A percentile compares a stretch with the other conserved stretches of the same genome.
Conservation (phyloP, 1,140 invertebrate species). For the Wasmannia auropunctata region DNA sequence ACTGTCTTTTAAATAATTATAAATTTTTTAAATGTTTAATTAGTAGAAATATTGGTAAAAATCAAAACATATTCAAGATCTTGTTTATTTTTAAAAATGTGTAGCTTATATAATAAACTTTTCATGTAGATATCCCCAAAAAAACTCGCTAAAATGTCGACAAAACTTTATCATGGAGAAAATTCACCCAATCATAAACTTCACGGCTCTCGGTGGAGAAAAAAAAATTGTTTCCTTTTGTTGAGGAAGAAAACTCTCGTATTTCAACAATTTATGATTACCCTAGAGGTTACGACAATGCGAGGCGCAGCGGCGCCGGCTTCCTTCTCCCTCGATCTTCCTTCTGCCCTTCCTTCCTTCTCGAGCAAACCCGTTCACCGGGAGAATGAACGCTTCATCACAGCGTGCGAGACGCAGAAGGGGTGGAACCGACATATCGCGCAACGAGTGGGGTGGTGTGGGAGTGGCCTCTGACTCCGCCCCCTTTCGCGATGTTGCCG, state of each 20-base stretch:
- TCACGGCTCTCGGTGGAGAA: background rate
- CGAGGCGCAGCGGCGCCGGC: slow-evolving; percentile 40
- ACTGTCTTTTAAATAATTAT: too few species aligned
- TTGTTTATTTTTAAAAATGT: background rate
- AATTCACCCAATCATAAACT: background rate
- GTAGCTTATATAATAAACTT: background rate
- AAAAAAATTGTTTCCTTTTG: background rate
- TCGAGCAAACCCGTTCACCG: slow-evolving; percentile 49
- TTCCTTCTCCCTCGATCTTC: slow-evolving; percentile 32
- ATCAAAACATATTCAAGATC: background rate
- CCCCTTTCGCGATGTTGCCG: slow-evolving; percentile 71
- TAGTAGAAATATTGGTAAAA: background rate
- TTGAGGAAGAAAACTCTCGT: background rate
- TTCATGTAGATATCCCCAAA: background rate
- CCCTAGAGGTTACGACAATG: slow-evolving; percentile 57
- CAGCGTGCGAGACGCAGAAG: background rate
- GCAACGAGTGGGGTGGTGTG: slow-evolving; percentile 30
- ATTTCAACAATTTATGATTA: slow-evolving; percentile 45
- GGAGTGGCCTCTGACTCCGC: slow-evolving; percentile 70
- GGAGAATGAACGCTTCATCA: slow-evolving; percentile 41
- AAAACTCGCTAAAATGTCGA: background rate
- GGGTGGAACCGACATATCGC: background rate
- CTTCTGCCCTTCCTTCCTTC: slow-evolving; percentile 40
- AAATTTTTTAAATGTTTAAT: too few species aligned
- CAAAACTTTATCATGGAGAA: background rate